A percentile compares a stretch with the other conserved stretches of the same genome.
Conservation (phyloP, 2,797 vertebrate species). For the Chiloscyllium punctatum region DNA sequence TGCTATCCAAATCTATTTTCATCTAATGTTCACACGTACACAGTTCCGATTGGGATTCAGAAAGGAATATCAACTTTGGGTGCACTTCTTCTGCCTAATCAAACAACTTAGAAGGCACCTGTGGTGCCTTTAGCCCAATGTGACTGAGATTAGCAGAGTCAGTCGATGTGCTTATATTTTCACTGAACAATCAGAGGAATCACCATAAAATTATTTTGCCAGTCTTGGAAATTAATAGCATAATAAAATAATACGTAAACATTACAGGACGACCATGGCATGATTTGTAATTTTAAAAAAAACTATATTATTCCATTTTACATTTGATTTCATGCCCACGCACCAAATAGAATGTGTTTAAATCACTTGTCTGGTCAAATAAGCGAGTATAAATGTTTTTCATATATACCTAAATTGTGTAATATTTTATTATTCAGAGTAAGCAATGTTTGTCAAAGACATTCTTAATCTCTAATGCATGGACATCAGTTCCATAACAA, state of each 20-base stretch:
- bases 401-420: not conserved
- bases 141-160: not conserved
- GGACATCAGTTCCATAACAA: not conserved
- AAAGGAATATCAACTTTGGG: not conserved
- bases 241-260: not conserved
- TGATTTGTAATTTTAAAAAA: not conserved
- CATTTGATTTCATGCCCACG: not conserved
- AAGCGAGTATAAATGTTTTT: not conserved
- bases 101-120: not conserved
- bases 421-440: constrained; percentile 1
- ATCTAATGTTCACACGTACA: not conserved
- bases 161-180: not conserved
- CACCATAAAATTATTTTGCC: not conserved
- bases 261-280: not conserved
- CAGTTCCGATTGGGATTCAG: not conserved
- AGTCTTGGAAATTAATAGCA: not conserved
- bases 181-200: not conserved
- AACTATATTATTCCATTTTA: not conserved
- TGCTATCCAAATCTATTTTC: not conserved
- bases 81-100: not conserved
- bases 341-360: not conserved
- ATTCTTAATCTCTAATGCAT: not conserved
- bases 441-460: not conserved
- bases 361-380: not conserved
- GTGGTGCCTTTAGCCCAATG: not conserved